phyloP scores from a whole-genome alignment of 1,140 invertebrate species.

The Trachelipus rathkii region DNA sequence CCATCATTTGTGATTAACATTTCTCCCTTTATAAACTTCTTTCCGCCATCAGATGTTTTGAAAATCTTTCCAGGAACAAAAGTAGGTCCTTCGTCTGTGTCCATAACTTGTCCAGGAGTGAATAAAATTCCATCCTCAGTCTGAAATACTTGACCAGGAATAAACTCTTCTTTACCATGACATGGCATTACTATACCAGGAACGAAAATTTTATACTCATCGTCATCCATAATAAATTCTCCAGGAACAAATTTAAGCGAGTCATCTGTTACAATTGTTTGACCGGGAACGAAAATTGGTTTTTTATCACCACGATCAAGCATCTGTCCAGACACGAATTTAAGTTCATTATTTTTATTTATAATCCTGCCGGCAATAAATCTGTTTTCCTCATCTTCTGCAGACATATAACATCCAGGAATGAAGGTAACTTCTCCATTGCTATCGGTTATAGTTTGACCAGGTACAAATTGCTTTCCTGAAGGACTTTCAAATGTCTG shows the following conservation, averaged over 20 bases:
- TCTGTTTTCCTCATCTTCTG: constrained; percentile 28
- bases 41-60: constrained; percentile 35
- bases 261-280: constrained; percentile 59
- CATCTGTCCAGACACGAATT: constrained; percentile 69
- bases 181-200: constrained; percentile 62
- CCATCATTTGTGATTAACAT: constrained; percentile 35
- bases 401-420: constrained; percentile 40
- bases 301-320: constrained; percentile 59
- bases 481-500: constrained; percentile 47
- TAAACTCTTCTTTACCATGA: constrained; percentile 59
- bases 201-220: constrained; percentile 59
- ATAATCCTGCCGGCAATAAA: constrained; percentile 57
- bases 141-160: constrained; percentile 62
- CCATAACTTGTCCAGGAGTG: constrained; percentile 57
- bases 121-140: constrained; percentile 59
- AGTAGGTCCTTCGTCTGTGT: constrained; percentile 39
- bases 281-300: constrained; percentile 56
- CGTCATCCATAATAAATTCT: constrained; percentile 48
- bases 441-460: constrained; percentile 41
- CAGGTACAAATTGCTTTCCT: constrained; percentile 47
- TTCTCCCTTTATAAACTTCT: constrained; percentile 44
- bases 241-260: constrained; percentile 68
- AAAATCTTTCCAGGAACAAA: constrained; percentile 43
- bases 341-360: constrained; percentile 60
- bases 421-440: constrained; percentile 41